Evolutionary conservation across 2,888 invertebrate species (phyloP), one percentile per base, ranked within the genome.

Genomic region (Hedya salicella): DNA sequence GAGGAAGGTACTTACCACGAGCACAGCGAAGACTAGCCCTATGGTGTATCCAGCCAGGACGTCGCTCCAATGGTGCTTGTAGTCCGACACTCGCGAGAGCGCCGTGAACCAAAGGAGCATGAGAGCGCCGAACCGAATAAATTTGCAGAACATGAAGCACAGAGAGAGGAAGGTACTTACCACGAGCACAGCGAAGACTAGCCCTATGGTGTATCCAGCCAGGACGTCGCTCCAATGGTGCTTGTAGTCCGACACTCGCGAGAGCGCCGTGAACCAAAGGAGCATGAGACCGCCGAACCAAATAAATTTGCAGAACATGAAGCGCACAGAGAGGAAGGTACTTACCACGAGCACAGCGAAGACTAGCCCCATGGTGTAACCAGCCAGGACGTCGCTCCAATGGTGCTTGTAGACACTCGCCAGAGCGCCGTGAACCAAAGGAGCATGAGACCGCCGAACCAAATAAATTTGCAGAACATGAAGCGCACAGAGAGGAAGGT

Each of bases 11-110:
- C 95, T 16, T 25, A 25, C 25, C 25, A 25, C 25, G 4, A 5
- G 0, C 11, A 95, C 80, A 67, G 97, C 96, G n/a, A 94, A 85
- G 6, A 93, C 74, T 0, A 93, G 79, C 4, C 97, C 97, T 56
- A 96, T 89, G 13, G 91, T 75, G 71, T 95, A 93, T 0, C 99
- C 99, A 63, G 95, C 95, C 39, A 99, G 91, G 3, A 99, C 99
- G 87, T 99, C 99, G 78, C 97, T 98, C 97, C 98, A 98, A 82
- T 99, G 99, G 84, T 99, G 99, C 83, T 98, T 98, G 93, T 97
- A 97, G 93, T 99, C 97, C 0, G 97, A 97, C 25, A 99, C 94
- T 52, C 99, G 94, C 6, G 98, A 96, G 80, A 98, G 93, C 0
- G 96, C 96, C 6, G 97, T 97, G 87, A 94, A 97, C 94, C 96